Evolutionary conservation across 2,113 vertebrate species (phyloP), one percentile per base, ranked within the genome.

Genomic region (Gallinago paraguaiae): DNA sequence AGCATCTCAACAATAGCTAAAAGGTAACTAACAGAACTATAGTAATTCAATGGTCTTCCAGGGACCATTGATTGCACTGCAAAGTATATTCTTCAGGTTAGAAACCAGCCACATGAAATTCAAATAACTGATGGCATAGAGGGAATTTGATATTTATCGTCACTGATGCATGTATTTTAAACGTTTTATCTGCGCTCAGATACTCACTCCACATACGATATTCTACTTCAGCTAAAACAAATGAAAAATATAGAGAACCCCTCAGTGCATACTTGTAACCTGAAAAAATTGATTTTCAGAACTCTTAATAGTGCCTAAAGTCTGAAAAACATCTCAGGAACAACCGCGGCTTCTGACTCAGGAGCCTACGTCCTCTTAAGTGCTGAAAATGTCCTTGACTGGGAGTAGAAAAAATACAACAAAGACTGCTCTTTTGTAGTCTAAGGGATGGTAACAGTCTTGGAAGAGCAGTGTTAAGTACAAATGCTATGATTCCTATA

Each of bases 31-130:
- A 86, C 24, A 95, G 83, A 89, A 85, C 63, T 64, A 77, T 1
- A 39, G 83, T 43, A 93, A 93, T 91, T 80, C 90, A 91, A 33
- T 79, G 92, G 59, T 76, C 74, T 95, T 50, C 46, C 53, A 92
- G 83, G 81, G 90, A 93, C 69, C 71, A 88, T 7, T 90, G 91
- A 90, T 14, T 94, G 86, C 74, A 65, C 50, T 91, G 74, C 61
- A n/a, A 94, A 96, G 35, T 82, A 59, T 68, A 79, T 82, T 84
- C 80, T 59, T 87, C 76, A 76, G 63, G 65, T 64, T 72, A 86
- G 88, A 93, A 95, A 88, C n/a, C 39, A 95, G 81, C 51, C 67
- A 93, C 23, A 22, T 65, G 72, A 71, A 93, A 96, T 95, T 91
- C 77, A 91, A 91, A 64, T 82, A 92, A 57, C 77, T 86, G 82